Percentiles rank a stretch among this genome's conserved stretches.
Evolutionary conservation across 2,888 invertebrate genomes (phyloP).

Genomic region (Drosophila trichaetosa): DNA sequence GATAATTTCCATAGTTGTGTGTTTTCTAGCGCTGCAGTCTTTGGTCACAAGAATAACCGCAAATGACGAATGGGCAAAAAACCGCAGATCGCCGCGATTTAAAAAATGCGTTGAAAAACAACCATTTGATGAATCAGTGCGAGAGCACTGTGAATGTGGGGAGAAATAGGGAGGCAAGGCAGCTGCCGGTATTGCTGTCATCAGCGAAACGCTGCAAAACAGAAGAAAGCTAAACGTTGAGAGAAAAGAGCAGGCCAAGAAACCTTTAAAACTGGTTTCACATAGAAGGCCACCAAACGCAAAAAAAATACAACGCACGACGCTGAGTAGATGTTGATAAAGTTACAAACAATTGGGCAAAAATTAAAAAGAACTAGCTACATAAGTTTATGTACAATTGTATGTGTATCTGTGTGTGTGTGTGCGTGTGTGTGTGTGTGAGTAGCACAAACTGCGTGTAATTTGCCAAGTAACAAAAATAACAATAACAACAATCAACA

Average conservation of each 20-base stretch:
- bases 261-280: slow-evolving; percentile 73
- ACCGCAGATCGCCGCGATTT: slow-evolving; percentile 22
- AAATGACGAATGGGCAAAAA: slow-evolving; percentile 43
- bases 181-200: slow-evolving; percentile 70
- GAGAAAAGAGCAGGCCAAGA: slow-evolving; percentile 64
- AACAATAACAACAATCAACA: slow-evolving; percentile 23
- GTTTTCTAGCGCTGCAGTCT: slow-evolving; percentile 11
- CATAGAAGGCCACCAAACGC: slow-evolving; percentile 68
- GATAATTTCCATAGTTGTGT: slow-evolving; percentile 12
- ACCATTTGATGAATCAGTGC: slow-evolving; percentile 61
- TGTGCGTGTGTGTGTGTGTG: slow-evolving; percentile 2
- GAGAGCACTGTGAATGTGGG: slow-evolving; percentile 2
- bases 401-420: neutral
- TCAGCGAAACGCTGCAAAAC: slow-evolving; percentile 71
- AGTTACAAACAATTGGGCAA: slow-evolving; percentile 55
- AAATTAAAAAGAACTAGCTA: slow-evolving; percentile 47
- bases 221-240: slow-evolving; percentile 72
- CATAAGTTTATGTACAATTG: slow-evolving; percentile 1
- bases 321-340: slow-evolving; percentile 47
- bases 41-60: slow-evolving; percentile 14
- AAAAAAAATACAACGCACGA: slow-evolving; percentile 20
- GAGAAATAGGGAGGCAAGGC: neutral
- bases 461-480: slow-evolving; percentile 49
- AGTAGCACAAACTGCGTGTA: slow-evolving; percentile 48
- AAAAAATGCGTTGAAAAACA: slow-evolving; percentile 44